Conservation (phyloP, 1,140 invertebrate species). For the Piezodorus guildinii region DNA sequence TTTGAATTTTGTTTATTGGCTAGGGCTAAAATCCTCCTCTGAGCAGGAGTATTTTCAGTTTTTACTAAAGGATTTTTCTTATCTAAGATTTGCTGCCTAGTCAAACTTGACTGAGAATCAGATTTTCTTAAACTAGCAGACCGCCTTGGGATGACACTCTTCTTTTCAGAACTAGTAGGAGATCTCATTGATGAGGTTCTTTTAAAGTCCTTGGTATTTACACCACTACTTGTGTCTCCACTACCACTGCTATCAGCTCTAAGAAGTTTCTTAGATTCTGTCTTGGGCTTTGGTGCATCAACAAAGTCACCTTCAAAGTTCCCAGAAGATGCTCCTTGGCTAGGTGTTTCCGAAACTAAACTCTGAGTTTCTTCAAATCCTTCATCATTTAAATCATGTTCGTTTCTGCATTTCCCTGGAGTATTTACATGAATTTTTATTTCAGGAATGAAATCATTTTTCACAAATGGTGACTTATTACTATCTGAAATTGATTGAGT, state of each 20-base stretch:
- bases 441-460: conserved; percentile 36
- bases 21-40: conserved; percentile 22
- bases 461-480: conserved; percentile 21
- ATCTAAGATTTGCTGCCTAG: conserved; percentile 21
- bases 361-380: conserved; percentile 82
- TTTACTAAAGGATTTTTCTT: conserved; percentile 26
- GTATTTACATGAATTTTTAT: conserved; percentile 34
- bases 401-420: conserved; percentile 34
- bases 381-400: conserved; percentile 68
- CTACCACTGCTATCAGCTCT: conserved; percentile 32
- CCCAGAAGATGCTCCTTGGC: conserved; percentile 61
- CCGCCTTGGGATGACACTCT: conserved; percentile 31
- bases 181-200: conserved; percentile 30
- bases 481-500: neutral
- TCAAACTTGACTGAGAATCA: conserved; percentile 29
- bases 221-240: conserved; percentile 28
- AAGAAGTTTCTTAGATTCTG: conserved; percentile 23
- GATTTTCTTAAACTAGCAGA: conserved; percentile 34
- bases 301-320: conserved; percentile 53
- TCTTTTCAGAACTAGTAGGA: conserved; percentile 24
- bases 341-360: conserved; percentile 69
- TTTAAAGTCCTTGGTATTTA: conserved; percentile 27
- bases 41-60: conserved; percentile 24
- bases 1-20: conserved; percentile 21
- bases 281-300: conserved; percentile 31